A percentile compares a stretch with the other conserved stretches of the same genome.
Conservation (phyloP, 1,140 invertebrate species). For the Hirudo medicinalis region DNA sequence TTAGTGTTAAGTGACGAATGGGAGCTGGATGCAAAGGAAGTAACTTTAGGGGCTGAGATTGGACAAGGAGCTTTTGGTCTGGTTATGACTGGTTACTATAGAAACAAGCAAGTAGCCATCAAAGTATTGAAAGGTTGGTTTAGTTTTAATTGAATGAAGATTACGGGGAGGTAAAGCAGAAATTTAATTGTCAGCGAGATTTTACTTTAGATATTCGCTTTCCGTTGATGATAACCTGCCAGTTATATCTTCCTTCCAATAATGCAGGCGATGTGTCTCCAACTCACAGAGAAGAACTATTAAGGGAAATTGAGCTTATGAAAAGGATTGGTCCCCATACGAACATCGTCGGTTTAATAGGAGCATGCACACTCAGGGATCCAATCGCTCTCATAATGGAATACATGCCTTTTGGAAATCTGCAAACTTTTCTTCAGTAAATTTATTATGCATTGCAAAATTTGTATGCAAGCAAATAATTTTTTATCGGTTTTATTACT, state of each 20-base stretch:
- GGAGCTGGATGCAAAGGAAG: constrained; percentile 58
- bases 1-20: constrained; percentile 8
- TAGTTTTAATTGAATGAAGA: not conserved
- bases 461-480: no score
- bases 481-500: no score
- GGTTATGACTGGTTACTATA: constrained; percentile 37
- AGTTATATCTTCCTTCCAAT: no score
- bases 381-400: constrained; percentile 87
- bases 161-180: no score
- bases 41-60: constrained; percentile 75
- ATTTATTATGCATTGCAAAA: not conserved
- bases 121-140: constrained; percentile 36
- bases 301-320: constrained; percentile 98
- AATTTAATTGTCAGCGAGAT: not conserved
- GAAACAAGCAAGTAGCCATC: constrained; percentile 36
- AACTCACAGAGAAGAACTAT: constrained; percentile 43
- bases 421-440: constrained; percentile 66
- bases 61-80: constrained; percentile 83
- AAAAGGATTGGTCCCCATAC: constrained; percentile 95
- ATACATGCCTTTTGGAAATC: constrained; percentile 73
- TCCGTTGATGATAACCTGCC: not conserved
- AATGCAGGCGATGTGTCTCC: constrained; percentile 12
- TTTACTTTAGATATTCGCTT: not conserved
- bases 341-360: constrained; percentile 91
- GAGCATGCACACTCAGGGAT: constrained; percentile 76